phyloP scores from a whole-genome alignment of 2,797 vertebrate genomes.

The Notamacropus eugenii region DNA sequence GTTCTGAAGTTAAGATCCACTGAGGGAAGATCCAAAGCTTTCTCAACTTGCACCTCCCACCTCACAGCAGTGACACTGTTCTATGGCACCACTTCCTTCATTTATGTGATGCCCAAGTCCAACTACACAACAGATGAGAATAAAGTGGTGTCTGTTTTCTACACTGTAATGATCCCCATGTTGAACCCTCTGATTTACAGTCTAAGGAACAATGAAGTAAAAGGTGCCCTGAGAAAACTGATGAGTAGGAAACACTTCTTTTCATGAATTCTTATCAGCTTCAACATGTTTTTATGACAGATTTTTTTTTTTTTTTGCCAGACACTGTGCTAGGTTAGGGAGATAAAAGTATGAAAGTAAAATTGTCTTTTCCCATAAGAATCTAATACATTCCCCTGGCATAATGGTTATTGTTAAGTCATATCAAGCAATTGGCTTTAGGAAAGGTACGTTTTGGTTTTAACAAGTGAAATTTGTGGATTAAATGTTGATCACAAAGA shows the following conservation, averaged over 20 bases:
- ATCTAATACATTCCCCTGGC: too few relatives aligned
- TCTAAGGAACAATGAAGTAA: slow-evolving; percentile 76
- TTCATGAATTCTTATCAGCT: slow-evolving; percentile 9
- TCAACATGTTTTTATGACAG: not conserved
- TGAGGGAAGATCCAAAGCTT: slow-evolving; percentile 69
- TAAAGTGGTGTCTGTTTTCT: slow-evolving; percentile 78
- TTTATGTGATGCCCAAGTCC: slow-evolving; percentile 72
- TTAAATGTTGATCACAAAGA: too few relatives aligned
- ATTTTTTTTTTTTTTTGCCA: not conserved
- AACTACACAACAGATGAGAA: slow-evolving; percentile 54
- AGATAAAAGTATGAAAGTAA: too few relatives aligned
- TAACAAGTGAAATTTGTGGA: too few relatives aligned
- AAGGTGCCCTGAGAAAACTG: slow-evolving; percentile 64
- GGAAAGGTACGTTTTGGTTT: too few relatives aligned
- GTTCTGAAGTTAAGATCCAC: slow-evolving; percentile 66
- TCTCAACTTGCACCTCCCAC: slow-evolving; percentile 79
- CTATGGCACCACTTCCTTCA: slow-evolving; percentile 75
- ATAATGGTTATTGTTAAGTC: too few relatives aligned
- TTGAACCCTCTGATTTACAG: slow-evolving; percentile 78
- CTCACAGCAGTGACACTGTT: slow-evolving; percentile 72
- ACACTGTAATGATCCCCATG: slow-evolving; percentile 76
- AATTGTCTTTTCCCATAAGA: too few relatives aligned
- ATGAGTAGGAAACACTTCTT: not conserved
- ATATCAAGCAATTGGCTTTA: too few relatives aligned
- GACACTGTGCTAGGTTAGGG: too few relatives aligned